These are phyloP conservation scores for Drosophila quadrilineata DNA, from an alignment of 1,140 invertebrate genomes.

Conservation along the genomic window DNA sequence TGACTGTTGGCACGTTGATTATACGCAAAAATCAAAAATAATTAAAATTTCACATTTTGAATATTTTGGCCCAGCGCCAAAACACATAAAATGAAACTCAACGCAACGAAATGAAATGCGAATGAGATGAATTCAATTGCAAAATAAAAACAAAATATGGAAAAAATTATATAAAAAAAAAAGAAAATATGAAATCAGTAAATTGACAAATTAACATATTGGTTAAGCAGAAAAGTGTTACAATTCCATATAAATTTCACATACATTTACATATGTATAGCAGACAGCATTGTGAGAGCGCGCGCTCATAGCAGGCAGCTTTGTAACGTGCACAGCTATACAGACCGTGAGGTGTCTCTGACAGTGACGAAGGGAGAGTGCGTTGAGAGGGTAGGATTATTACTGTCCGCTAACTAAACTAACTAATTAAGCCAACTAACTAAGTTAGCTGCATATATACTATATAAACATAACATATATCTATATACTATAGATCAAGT, in stretches of 20 bases:
- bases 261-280: not conserved
- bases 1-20: conserved; percentile 74
- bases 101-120: conserved; percentile 22
- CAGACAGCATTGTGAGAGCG: not conserved
- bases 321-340: not conserved
- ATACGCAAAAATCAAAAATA: conserved; percentile 81
- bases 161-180: not conserved
- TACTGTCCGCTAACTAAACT: not conserved
- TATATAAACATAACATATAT: not conserved
- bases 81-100: conserved; percentile 15
- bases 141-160: not conserved
- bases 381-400: too few relatives aligned
- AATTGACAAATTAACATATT: not conserved
- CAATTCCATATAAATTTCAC: not conserved
- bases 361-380: too few relatives aligned
- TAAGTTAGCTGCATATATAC: not conserved
- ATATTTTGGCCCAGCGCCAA: conserved; percentile 69
- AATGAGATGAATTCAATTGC: conserved; percentile 1
- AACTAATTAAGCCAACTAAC: not conserved
- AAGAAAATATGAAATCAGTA: not conserved
- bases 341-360: not conserved
- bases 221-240: not conserved
- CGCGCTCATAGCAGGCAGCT: conserved; percentile 12
- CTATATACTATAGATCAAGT: too few relatives aligned
- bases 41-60: conserved; percentile 80